Evolutionary conservation across 2,797 vertebrate species (phyloP).

Genomic region (Propithecus deckenii): DNA sequence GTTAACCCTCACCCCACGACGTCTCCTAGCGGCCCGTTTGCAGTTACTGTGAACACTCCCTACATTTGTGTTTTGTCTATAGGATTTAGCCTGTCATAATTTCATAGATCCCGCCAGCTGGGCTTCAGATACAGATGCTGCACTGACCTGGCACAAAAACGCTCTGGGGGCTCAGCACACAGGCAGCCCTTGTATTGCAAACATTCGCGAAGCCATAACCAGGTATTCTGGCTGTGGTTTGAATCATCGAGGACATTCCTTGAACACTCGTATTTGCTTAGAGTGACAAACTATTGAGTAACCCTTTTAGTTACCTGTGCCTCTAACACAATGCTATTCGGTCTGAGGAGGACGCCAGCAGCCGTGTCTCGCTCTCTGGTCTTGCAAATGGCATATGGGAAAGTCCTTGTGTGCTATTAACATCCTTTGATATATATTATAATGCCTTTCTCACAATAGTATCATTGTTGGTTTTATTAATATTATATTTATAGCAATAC

Average conservation of each 20-base stretch:
- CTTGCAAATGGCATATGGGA: no score
- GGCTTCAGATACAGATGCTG: neutral
- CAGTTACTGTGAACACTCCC: fast-evolving
- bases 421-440: neutral
- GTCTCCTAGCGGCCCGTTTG: neutral
- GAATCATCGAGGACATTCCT: no score
- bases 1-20: neutral
- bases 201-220: neutral
- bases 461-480: neutral
- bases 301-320: neutral
- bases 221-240: neutral
- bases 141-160: neutral
- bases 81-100: neutral
- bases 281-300: neutral
- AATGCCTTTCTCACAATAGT: neutral
- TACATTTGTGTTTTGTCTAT: neutral
- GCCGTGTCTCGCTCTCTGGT: neutral
- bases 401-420: fast-evolving
- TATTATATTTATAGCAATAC: neutral
- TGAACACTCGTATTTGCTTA: neutral
- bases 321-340: neutral
- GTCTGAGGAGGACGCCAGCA: neutral
- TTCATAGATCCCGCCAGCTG: fast-evolving
- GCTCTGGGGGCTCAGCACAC: neutral
- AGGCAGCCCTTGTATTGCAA: fast-evolving